These are phyloP conservation scores for Leptopilina myrica DNA, from an alignment of 2,888 invertebrate species.

Conservation along the genomic window DNA sequence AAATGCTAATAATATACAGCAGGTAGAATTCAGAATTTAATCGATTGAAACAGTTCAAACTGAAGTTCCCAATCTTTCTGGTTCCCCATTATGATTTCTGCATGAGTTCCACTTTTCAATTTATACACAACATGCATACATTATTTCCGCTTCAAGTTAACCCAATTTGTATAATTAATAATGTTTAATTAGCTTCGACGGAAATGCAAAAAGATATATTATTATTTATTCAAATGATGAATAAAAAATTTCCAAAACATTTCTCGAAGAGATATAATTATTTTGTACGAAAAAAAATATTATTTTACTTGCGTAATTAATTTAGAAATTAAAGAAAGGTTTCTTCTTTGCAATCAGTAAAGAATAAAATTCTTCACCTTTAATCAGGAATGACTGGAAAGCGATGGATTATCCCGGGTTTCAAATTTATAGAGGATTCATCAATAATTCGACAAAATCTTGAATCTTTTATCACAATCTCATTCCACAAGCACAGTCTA, in stretches of 20 bases:
- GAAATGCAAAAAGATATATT: not conserved
- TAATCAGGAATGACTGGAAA: slow-evolving; percentile 43
- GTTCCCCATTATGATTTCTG: slow-evolving; percentile 26
- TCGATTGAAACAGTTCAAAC: slow-evolving; percentile 3
- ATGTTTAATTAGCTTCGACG: slow-evolving; percentile 21
- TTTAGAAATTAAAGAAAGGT: too few species aligned
- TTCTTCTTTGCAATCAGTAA: not conserved
- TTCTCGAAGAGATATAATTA: too few species aligned
- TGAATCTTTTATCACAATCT: slow-evolving; percentile 58
- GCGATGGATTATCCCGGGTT: slow-evolving; percentile 51
- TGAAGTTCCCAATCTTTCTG: slow-evolving; percentile 17
- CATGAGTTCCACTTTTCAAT: slow-evolving; percentile 24
- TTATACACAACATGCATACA: not conserved
- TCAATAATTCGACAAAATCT: slow-evolving; percentile 56
- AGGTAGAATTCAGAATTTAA: not conserved
- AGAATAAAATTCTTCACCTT: not conserved
- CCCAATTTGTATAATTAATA: slow-evolving; percentile 23
- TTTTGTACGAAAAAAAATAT: too few species aligned
- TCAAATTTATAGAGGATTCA: slow-evolving; percentile 50
- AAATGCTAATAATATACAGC: not conserved
- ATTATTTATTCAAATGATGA: not conserved
- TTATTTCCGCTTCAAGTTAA: slow-evolving; percentile 23
- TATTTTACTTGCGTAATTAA: too few species aligned
- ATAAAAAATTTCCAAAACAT: not conserved
- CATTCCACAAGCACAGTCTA: slow-evolving; percentile 52